Evolutionary conservation across 2,888 invertebrate species (phyloP).

Genomic region (Eristalinus sepulchralis): DNA sequence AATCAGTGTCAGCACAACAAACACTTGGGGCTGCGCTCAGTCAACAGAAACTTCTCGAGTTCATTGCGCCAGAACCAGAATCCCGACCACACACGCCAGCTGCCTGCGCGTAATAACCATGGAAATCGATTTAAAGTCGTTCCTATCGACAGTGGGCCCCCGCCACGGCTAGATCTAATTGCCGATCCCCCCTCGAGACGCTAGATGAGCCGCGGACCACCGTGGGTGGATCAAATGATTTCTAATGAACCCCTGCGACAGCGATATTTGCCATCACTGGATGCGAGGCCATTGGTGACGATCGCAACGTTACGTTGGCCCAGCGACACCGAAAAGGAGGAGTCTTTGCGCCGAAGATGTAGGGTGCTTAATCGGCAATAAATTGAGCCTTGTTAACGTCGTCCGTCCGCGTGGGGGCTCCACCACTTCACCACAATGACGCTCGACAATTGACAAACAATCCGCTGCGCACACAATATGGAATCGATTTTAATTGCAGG

Average conservation of each 20-base stretch:
- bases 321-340: neutral
- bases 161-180: conserved; percentile 49
- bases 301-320: conserved; percentile 36
- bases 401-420: conserved; percentile 45
- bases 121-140: conserved; percentile 68
- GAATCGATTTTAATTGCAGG: conserved; percentile 51
- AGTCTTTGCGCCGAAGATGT: conserved; percentile 33
- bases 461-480: conserved; percentile 18
- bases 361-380: conserved; percentile 56
- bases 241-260: conserved; percentile 58
- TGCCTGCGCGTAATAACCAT: conserved; percentile 56
- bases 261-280: neutral
- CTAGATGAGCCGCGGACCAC: neutral
- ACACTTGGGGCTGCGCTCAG: conserved; percentile 14
- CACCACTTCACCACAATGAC: conserved; percentile 9
- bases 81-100: conserved; percentile 3
- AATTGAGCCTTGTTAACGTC: conserved; percentile 52
- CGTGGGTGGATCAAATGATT: conserved; percentile 66
- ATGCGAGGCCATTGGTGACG: neutral
- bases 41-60: conserved; percentile 45
- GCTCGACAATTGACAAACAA: conserved; percentile 52
- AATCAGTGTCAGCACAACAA: conserved; percentile 36
- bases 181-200: conserved; percentile 16
- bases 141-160: conserved; percentile 59
- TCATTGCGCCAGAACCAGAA: conserved; percentile 46